Percentiles rank a stretch among this genome's conserved stretches.
Evolutionary conservation across 2,888 invertebrate species (phyloP).

Genomic region (Invenusta paracnida): DNA sequence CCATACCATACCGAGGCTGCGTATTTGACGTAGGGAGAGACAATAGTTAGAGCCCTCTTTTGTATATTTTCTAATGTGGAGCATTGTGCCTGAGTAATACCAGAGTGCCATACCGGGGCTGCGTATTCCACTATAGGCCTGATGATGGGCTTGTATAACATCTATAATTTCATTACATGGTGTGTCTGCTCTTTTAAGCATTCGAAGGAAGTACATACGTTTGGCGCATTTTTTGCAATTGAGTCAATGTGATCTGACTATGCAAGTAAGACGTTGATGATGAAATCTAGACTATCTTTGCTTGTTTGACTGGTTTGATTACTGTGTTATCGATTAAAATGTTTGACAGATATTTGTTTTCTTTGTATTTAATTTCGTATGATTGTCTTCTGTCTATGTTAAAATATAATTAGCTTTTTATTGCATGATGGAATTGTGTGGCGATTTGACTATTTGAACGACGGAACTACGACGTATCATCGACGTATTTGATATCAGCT

Average conservation of each 20-base stretch:
- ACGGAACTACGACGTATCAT: neutral
- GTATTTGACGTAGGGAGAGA: slow-evolving; percentile 14
- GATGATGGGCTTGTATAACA: neutral
- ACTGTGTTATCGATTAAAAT: neutral
- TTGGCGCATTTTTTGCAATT: slow-evolving; percentile 12
- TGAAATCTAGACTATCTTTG: neutral
- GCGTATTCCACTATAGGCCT: neutral
- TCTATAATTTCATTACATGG: neutral
- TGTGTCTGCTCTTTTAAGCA: slow-evolving; percentile 7
- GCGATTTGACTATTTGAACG: neutral
- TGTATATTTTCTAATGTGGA: neutral
- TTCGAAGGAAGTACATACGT: slow-evolving; percentile 1
- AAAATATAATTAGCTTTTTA: neutral
- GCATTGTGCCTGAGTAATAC: neutral
- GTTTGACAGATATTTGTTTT: neutral
- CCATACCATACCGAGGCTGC: neutral
- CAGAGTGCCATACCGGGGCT: slow-evolving; percentile 14
- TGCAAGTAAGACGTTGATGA: neutral
- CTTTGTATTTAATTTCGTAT: neutral
- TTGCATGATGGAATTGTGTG: neutral
- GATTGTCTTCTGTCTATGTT: neutral
- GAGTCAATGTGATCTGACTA: slow-evolving; percentile 13
- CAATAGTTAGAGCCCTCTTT: neutral
- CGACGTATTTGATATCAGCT: neutral
- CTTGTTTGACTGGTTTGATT: slow-evolving; percentile 1